Evolutionary conservation across 2,888 invertebrate genomes (phyloP), one percentile per base, ranked within the genome.

Genomic region (Ennomos erosarius): DNA sequence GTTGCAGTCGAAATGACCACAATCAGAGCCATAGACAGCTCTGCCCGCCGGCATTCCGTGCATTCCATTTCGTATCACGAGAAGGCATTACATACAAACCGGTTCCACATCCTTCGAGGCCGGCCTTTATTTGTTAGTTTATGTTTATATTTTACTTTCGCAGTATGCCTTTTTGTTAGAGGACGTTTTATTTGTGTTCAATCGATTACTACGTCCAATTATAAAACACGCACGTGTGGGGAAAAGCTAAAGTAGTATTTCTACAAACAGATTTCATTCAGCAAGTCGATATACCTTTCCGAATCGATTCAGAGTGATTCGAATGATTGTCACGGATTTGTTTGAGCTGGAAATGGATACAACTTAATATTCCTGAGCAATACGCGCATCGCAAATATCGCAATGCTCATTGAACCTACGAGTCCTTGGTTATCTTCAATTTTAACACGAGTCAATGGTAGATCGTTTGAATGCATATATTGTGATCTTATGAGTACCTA

Each of bases 51-150:
- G 73, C 80, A 80, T 80, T 75, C 80, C 71, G 68, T 64, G 71
- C 70, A 73, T 77, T 69, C 80, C 79, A 50, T 67, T 59, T 65
- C 59, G 73, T 76, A 73, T 78, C 78, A 71, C 70, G 73, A 75
- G 43, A 74, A 73, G 64, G 61, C 62, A 64, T 59, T 64, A 60
- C 51, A 55, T 73, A 68, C 62, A 59, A 73, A 87, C 86, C 85
- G 84, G 87, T 88, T 83, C 74, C 63, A 74, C 81, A 79, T 83
- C 82, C 82, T 82, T 84, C 71, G 76, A 76, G 78, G 76, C 69
- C 76, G 68, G 60, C 69, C 73, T 67, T 74, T 73, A 69, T 80
- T 75, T 76, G 70, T 79, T 74, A 76, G 71, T 73, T 78, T 74
- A 69, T 71, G 63, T 65, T 67, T 58, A 49, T 36, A 58, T 55